Base-by-base conservation (phyloP, 2,888 invertebrate genomes). In the Drosophila anceps region DNA sequence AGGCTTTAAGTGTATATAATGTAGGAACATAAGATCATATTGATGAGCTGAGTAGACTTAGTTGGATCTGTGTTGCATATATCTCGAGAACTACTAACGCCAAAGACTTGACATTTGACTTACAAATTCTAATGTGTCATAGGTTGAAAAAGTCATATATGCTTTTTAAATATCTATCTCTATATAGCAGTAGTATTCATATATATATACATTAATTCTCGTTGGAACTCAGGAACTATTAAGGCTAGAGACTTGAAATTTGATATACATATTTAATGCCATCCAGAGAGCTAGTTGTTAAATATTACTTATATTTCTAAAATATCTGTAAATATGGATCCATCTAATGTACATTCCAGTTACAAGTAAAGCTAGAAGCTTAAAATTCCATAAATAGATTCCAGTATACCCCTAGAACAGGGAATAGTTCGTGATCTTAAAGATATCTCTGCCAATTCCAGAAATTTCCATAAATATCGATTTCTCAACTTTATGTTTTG, bases 81-180 rank as follows among this genome's bases (percentile, higher is more conserved):
- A 50, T 31, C 18, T 50, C 31, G 31, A 33, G 50, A 50, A 13
- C 1, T 50, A 33, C 13, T 33, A 20, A 8, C 13, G 7, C 1
- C 13, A 33, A 4, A 13, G 4, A 7, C 0, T 13, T 18, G 1
- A 8, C 0, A 33, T 33, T 4, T 8, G 1, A 8, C 0, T 33
- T 50, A 13, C 10, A 50, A 4, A 13, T 20, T 7, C 8, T 4
- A 18, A 13, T 4, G 4, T 33, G 1, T 8, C 4, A 13, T 13
- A 13, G 12, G 7, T 2, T 33, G 4, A 33, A 1, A 6, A 18
- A 4, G 31, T 4, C 3, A 20, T 33, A 18, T 7, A 2, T 31
- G 9, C 12, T 50, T 12, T 18, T 7, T 1, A 7, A 18, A 31
- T 29, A 27, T 15, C 24, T 44, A 15, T 6, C 24, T 1, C 7